Conservation (phyloP, 2,113 vertebrate species). For the Catharus bicknelli region DNA sequence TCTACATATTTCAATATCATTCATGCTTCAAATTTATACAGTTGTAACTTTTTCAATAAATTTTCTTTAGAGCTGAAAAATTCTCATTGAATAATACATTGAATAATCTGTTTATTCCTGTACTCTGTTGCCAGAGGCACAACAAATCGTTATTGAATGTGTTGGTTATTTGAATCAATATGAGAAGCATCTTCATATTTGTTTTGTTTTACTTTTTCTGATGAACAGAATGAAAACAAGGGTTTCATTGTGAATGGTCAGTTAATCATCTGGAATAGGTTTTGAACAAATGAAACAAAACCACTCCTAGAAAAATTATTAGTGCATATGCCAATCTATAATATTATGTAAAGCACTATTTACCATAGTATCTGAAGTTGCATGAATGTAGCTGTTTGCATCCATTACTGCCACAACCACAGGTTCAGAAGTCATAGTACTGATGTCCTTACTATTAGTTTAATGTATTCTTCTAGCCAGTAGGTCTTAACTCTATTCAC, state of each 20-base stretch:
- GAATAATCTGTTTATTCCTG: not conserved
- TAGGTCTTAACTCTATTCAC: not conserved
- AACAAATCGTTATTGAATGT: not conserved
- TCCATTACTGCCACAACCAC: not conserved
- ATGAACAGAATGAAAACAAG: not conserved
- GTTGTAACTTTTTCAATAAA: not conserved
- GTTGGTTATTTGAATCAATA: not conserved
- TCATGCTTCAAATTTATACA: not conserved
- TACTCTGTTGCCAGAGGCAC: not conserved
- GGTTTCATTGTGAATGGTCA: not conserved
- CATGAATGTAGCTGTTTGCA: not conserved
- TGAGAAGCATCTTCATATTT: not conserved
- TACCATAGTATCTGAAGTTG: not conserved
- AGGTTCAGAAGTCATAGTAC: not conserved
- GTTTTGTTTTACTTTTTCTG: not conserved
- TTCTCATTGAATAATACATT: not conserved
- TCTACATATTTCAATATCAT: not conserved
- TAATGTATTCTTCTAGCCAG: not conserved
- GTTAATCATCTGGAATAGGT: not conserved
- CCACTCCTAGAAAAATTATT: not conserved
- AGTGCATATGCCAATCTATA: not conserved
- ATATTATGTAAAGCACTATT: not conserved
- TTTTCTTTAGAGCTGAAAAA: not conserved
- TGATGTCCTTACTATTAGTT: not conserved
- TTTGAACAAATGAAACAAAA: not conserved